Percentiles rank a stretch among this genome's conserved stretches.
Conservation (phyloP, 2,888 invertebrate genomes). For the Scotopteryx bipunctaria region DNA sequence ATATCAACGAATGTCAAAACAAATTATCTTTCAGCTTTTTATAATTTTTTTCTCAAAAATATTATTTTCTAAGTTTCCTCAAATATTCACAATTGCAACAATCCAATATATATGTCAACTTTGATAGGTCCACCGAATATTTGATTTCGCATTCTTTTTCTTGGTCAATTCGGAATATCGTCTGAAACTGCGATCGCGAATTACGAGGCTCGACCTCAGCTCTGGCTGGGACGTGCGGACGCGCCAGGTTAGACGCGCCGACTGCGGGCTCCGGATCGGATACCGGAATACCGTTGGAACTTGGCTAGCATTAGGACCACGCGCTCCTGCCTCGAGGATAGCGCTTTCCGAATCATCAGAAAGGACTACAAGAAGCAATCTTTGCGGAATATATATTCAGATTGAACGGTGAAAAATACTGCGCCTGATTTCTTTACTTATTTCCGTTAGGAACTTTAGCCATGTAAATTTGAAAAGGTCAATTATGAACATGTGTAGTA, state of each 20-base stretch:
- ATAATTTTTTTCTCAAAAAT: neutral
- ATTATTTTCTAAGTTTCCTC: neutral
- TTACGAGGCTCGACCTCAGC: neutral
- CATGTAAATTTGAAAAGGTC: no score
- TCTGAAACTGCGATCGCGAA: conserved; percentile 11
- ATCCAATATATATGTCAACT: no score
- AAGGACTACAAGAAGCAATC: neutral
- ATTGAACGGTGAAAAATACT: no score
- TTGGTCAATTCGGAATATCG: neutral
- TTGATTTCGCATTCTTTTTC: neutral
- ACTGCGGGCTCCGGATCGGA: conserved; percentile 48
- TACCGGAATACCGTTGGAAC: conserved; percentile 34
- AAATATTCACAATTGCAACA: neutral
- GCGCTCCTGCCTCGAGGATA: conserved; percentile 38
- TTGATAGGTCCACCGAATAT: no score
- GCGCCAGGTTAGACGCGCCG: conserved; percentile 49
- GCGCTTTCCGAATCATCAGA: conserved; percentile 16
- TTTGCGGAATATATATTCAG: no score
- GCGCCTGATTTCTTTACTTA: no score
- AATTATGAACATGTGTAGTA: no score
- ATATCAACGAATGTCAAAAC: conserved; percentile 2
- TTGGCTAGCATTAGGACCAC: conserved; percentile 45
- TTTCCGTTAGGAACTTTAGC: no score
- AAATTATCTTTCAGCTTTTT: conserved; percentile 1
- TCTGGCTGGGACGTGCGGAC: conserved; percentile 40